Base-by-base conservation (phyloP, 2,888 invertebrate genomes). In the Chelonus formosanus region DNA sequence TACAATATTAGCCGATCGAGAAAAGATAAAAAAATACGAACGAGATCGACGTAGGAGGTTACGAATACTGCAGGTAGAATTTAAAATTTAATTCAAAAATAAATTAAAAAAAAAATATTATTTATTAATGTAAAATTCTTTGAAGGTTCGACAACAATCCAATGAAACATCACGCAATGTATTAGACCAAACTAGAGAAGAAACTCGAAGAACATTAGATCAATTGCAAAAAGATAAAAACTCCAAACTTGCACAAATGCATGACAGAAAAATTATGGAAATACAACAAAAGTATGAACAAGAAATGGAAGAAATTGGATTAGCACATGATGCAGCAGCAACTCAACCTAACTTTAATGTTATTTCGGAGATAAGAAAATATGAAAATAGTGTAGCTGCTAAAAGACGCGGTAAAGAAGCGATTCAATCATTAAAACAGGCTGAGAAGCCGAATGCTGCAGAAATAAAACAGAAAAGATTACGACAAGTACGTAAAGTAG, bases 131-230 rank as follows among this genome's bases (percentile, higher is more conserved):
- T 20, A 20, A 20, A 20, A 20, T 20, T 6, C 5, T 55, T 53
- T 52, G 32, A 63, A 89, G 89, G 89, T 89, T 44, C 86, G 90
- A 34, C 87, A 89, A 71, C 88, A 89, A 74, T 89, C 89, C 0
- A 90, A 87, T 74, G 86, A 87, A 71, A 84, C 90, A 70, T 89
- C 90, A 1, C 86, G 86, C 50, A 80, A 84, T 70, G 78, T 89
- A 66, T 82, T 89, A 0, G 85, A 88, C 65, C 86, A 87, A 71
- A 87, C 88, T 0, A 86, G 85, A 45, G 84, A 83, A 45, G 87
- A 87, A 70, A 86, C 87, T 68, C 80, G 83, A 54, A 85, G 85
- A 35, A 87, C 88, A 73, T 72, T 87, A 36, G 80, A 84, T 40
- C 84, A 85, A 68, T 79, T 88, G 36, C 86, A 88, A 71, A 83